phyloP scores from a whole-genome alignment of 2,888 invertebrate genomes.

The Homarus gammarus region DNA sequence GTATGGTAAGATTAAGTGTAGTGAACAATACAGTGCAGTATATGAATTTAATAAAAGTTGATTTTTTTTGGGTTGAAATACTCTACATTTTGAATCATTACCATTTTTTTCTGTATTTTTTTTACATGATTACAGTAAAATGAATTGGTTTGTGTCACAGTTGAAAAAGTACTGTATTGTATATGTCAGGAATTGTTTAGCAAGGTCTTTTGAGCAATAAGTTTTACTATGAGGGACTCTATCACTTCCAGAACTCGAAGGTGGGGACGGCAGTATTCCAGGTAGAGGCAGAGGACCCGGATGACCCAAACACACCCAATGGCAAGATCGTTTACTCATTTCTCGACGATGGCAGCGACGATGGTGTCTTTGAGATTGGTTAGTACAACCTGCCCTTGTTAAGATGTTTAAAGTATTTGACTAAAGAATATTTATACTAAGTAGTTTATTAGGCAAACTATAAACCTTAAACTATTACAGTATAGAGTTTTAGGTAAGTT shows the following conservation, averaged over 20 bases:
- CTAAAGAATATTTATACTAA: not conserved
- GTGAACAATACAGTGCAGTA: not conserved
- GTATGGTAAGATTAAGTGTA: not conserved
- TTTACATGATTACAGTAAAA: too few species aligned
- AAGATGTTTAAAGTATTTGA: not conserved
- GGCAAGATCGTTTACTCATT: constrained; percentile 87
- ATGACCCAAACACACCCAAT: constrained; percentile 87
- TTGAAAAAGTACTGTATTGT: too few species aligned
- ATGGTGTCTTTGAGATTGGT: constrained; percentile 84
- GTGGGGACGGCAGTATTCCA: constrained; percentile 87
- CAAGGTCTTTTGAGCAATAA: too few species aligned
- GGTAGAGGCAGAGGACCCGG: constrained; percentile 88
- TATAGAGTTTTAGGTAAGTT: too few species aligned
- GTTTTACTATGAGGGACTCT: too few species aligned
- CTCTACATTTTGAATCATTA: too few species aligned
- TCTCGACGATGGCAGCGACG: constrained; percentile 85
- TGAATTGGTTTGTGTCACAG: too few species aligned
- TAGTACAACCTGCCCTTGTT: constrained; percentile 62
- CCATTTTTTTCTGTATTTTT: too few species aligned
- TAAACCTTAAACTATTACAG: too few species aligned
- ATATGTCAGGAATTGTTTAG: too few species aligned
- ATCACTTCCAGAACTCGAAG: constrained; percentile 84
- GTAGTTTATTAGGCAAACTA: too few species aligned
- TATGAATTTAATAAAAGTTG: not conserved
- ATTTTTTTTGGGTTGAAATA: too few species aligned